Conservation (phyloP, 2,797 vertebrate species). For the Triplophysa bombifrons region DNA sequence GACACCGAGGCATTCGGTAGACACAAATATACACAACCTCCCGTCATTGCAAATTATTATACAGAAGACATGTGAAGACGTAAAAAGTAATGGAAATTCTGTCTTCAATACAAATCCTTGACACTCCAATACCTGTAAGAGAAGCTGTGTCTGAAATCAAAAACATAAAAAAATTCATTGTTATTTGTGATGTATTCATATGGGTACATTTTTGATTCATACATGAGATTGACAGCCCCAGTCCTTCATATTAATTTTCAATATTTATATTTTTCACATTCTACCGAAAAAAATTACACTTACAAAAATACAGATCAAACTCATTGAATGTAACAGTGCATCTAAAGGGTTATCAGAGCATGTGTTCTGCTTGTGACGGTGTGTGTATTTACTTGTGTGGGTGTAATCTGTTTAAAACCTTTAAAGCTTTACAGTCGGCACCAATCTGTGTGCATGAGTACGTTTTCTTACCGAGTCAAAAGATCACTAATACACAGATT, state of each 20-base stretch:
- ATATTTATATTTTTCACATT: background rate
- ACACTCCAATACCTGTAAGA: too few relatives aligned
- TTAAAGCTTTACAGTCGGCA: constrained; percentile 2
- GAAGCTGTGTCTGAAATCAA: too few relatives aligned
- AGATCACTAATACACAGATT: constrained; percentile 13
- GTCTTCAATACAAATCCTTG: background rate
- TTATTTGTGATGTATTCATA: too few relatives aligned
- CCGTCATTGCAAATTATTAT: background rate
- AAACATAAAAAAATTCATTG: too few relatives aligned
- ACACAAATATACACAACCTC: background rate
- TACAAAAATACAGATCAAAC: background rate
- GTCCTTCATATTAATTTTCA: too few relatives aligned
- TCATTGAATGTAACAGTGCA: background rate
- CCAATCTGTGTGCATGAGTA: constrained; percentile 13
- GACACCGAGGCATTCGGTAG: constrained; percentile 23
- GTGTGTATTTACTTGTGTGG: constrained; percentile 2
- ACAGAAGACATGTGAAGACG: too few relatives aligned
- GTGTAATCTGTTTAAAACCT: background rate
- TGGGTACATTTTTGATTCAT: too few relatives aligned
- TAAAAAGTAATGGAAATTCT: background rate
- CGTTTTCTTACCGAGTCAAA: background rate
- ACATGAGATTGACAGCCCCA: too few relatives aligned
- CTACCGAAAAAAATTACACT: background rate
- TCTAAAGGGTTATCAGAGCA: background rate
- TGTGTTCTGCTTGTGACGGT: background rate